A percentile compares a stretch with the other conserved stretches of the same genome.
These are phyloP conservation scores for Pipra filicauda DNA, from an alignment of 2,113 vertebrate genomes.

Conservation along the genomic window DNA sequence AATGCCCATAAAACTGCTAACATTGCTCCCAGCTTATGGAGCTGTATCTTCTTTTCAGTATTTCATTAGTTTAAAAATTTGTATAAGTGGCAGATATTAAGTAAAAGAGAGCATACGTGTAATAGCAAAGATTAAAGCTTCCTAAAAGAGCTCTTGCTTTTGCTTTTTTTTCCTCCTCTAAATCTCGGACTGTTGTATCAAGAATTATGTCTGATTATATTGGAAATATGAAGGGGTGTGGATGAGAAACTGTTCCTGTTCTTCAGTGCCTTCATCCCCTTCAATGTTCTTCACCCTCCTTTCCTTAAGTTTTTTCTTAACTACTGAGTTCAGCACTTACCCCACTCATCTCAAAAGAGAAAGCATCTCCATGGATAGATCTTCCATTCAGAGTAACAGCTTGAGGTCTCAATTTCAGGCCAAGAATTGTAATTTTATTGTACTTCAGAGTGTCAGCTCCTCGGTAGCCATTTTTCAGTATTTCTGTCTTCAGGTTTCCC, in stretches of 20 bases:
- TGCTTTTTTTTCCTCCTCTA: accelerated
- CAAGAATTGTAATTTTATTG: slow-evolving; percentile 41
- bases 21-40: neutral
- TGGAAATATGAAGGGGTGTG: neutral
- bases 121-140: neutral
- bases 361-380: neutral
- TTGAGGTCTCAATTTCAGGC: slow-evolving; percentile 36
- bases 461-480: slow-evolving; percentile 55
- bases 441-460: slow-evolving; percentile 28
- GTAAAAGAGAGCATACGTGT: neutral
- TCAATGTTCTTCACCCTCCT: neutral
- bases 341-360: neutral
- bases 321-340: slow-evolving; percentile 3
- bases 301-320: neutral
- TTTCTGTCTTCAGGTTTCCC: slow-evolving; percentile 42
- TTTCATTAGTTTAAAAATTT: neutral
- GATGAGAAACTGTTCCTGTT: neutral
- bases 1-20: neutral
- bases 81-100: neutral
- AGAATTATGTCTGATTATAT: neutral
- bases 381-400: slow-evolving; percentile 44
- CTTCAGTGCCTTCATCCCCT: neutral
- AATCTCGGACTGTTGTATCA: neutral
- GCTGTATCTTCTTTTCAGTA: neutral
- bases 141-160: neutral